Base-by-base conservation (phyloP, 2,888 invertebrate genomes). In the Hedya salicella region DNA sequence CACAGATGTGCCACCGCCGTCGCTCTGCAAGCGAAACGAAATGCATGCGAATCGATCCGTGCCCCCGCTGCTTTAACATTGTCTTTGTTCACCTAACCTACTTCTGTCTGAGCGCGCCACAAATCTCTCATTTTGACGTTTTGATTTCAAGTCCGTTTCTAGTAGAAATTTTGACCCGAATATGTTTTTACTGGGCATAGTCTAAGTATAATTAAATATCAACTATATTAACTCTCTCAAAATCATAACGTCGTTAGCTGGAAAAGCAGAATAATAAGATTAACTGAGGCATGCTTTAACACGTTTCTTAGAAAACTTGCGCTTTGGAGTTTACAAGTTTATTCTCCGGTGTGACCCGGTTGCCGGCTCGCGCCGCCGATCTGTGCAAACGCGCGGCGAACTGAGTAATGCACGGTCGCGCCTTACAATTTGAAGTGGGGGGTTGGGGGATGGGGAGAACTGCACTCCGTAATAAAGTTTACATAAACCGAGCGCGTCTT, bases 401-500 rank as follows among this genome's bases (percentile, higher is more conserved):
- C 87, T 83, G 83, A 86, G 85, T 90, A 88, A 89, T 88, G 86
- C 87, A 87, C 83, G 83, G 83, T 81, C 87, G 87, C 85, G 85
- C 81, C 85, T 85, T 84, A 86, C 87, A 85, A 85, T 85, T 83
- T 82, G 80, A 82, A 80, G 75, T 76, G 81, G 67, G 70, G 73
- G 72, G 80, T 79, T 77, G 78, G 72, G 71, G 71, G 70, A 76
- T 70, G 74, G 75, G 78, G 78, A 76, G 75, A 75, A 83, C 75
- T 84, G 86, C 87, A 85, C 84, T 83, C 82, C 75, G 84, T 90
- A 91, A 90, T 90, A 91, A 90, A 90, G 89, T 91, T 90, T 90
- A 89, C 89, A 89, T 83, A 88, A 86, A 88, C 86, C 84, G 76
- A 80, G 78, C 80, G 77, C 78, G 84, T 86, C 87, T 88, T 85